These are phyloP conservation scores for Euschistus heros DNA, from an alignment of 1,140 invertebrate genomes.

Conservation along the genomic window DNA sequence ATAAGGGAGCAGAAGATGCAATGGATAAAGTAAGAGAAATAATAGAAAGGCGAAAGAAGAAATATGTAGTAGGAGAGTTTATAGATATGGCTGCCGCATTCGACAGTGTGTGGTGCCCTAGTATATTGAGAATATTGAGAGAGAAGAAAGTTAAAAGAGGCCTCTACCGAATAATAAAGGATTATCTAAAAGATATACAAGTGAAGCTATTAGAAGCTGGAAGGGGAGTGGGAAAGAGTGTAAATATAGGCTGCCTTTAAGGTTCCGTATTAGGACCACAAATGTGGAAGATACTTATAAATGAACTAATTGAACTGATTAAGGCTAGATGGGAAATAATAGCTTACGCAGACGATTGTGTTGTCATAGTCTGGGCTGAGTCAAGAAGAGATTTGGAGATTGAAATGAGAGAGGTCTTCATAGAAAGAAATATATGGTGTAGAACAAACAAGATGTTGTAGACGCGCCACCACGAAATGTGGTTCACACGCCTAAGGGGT, in stretches of 20 bases:
- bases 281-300: constrained; percentile 29
- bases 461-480: background rate
- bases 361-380: too few species aligned
- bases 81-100: constrained; percentile 19
- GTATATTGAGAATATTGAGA: constrained; percentile 11
- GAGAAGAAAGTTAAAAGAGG: too few species aligned
- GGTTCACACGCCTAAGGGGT: background rate
- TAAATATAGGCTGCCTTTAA: constrained; percentile 26
- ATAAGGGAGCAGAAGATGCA: background rate
- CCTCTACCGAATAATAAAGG: background rate
- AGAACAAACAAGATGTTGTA: background rate
- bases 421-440: background rate
- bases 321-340: background rate
- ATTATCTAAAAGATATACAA: background rate
- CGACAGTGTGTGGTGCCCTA: constrained; percentile 25
- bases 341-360: background rate
- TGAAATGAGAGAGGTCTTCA: background rate
- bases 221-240: background rate
- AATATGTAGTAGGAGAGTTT: constrained; percentile 12
- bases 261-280: too few species aligned
- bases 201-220: background rate
- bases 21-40: background rate
- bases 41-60: background rate
- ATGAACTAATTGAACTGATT: background rate
- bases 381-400: constrained; percentile 1